phyloP scores from a whole-genome alignment of 2,113 vertebrate species.

The Ahaetulla prasina region DNA sequence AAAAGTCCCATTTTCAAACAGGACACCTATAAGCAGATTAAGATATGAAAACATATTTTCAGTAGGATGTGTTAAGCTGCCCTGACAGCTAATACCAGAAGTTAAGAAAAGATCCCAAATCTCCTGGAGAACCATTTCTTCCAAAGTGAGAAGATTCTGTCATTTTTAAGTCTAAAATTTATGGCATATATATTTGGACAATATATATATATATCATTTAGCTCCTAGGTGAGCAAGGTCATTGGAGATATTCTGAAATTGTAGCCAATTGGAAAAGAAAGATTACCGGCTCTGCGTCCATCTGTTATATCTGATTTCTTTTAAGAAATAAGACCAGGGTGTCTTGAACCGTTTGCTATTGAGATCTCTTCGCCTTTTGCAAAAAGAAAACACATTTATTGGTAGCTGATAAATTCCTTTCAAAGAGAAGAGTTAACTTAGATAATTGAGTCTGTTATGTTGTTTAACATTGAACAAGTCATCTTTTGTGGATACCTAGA shows the following conservation, averaged over 20 bases:
- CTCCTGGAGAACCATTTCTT: slow-evolving; percentile 10
- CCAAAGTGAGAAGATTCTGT: slow-evolving; percentile 32
- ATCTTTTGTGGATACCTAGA: background rate
- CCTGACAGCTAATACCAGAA: slow-evolving; percentile 28
- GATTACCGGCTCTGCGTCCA: background rate
- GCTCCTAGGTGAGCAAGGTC: background rate
- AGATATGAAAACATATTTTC: slow-evolving; percentile 24
- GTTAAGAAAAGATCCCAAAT: slow-evolving; percentile 15
- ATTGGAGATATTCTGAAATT: background rate
- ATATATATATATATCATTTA: slow-evolving; percentile 13
- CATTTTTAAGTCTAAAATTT: slow-evolving; percentile 26
- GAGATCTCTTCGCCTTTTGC: background rate
- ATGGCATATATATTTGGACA: slow-evolving; percentile 15
- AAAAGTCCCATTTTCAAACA: background rate
- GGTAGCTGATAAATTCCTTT: background rate
- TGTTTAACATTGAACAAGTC: background rate
- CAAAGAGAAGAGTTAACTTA: background rate
- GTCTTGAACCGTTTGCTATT: background rate
- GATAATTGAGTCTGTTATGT: background rate
- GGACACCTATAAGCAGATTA: background rate
- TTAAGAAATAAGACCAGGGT: background rate
- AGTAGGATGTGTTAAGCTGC: slow-evolving; percentile 30
- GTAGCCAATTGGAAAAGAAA: background rate
- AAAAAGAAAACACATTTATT: background rate
- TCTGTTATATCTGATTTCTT: background rate